Conservation (phyloP, 2,113 vertebrate species). For the Callopanchax toddi region DNA sequence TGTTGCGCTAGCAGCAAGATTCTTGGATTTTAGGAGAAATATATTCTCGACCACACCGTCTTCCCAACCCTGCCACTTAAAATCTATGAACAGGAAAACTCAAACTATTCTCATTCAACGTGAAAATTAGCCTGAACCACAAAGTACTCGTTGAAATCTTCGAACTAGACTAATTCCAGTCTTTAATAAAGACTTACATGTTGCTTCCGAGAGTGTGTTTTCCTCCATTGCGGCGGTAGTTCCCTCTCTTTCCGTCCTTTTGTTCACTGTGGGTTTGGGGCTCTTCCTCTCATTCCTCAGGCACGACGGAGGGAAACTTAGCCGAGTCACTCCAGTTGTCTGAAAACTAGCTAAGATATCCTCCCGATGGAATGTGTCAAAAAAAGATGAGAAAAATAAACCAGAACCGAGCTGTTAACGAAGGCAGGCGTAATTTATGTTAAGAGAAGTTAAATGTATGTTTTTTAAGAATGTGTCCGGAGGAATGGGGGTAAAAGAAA, state of each 20-base stretch:
- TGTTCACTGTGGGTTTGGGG: conserved; percentile 63
- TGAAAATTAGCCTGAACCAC: conserved; percentile 22
- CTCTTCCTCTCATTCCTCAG: conserved; percentile 77
- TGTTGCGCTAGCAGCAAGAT: not conserved
- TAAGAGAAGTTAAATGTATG: not conserved
- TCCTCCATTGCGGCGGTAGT: conserved; percentile 63
- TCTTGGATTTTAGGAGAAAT: not conserved
- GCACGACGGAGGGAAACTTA: conserved; percentile 49
- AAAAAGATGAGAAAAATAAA: not conserved
- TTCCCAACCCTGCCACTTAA: not conserved
- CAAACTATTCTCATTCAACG: not conserved
- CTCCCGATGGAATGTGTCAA: not conserved
- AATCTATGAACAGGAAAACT: not conserved
- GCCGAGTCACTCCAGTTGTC: conserved; percentile 58
- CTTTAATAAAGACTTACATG: conserved; percentile 69
- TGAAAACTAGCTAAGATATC: conserved; percentile 2
- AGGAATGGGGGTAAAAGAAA: conserved; percentile 13
- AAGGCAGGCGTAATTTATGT: not conserved
- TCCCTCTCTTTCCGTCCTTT: conserved; percentile 61
- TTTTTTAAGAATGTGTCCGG: not conserved
- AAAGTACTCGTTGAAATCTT: conserved; percentile 1
- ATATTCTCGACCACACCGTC: not conserved
- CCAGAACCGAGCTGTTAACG: conserved; percentile 1
- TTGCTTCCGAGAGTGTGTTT: conserved; percentile 45
- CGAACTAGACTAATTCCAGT: not conserved